These are phyloP conservation scores for Cryptoblepharus egeriae DNA, from an alignment of 2,797 vertebrate species.

Conservation along the genomic window DNA sequence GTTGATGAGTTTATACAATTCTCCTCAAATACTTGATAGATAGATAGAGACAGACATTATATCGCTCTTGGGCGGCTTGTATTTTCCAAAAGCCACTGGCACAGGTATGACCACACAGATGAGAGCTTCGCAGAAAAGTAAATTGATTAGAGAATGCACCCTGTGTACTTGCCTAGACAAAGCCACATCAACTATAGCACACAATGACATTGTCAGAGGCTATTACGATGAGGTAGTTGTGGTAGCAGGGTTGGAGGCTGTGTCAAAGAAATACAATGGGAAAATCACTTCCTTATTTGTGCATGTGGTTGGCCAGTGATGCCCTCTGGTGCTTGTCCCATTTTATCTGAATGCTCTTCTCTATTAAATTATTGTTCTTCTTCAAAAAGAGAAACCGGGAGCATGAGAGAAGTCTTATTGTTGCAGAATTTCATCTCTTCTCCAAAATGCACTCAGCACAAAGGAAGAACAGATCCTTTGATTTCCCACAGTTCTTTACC, in stretches of 20 bases:
- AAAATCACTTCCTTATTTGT: constrained; percentile 25
- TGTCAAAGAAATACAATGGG: constrained; percentile 9
- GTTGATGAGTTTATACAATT: not conserved
- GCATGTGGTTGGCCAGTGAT: not conserved
- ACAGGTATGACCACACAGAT: constrained; percentile 9
- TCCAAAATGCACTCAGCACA: constrained; percentile 25
- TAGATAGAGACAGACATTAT: constrained; percentile 19
- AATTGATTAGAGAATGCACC: not conserved
- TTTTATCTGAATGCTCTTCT: constrained; percentile 11
- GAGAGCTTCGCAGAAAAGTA: constrained; percentile 1
- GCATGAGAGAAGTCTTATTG: constrained; percentile 17
- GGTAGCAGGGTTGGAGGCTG: constrained; percentile 14
- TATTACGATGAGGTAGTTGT: not conserved
- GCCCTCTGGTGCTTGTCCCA: not conserved
- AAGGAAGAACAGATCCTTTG: constrained; percentile 40
- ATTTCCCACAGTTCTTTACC: constrained; percentile 29
- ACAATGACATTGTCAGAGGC: not conserved
- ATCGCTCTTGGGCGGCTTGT: not conserved
- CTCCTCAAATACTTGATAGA: constrained; percentile 1
- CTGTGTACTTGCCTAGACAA: constrained; percentile 1
- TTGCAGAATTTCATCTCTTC: constrained; percentile 20
- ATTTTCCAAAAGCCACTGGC: not conserved
- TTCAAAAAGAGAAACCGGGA: not conserved
- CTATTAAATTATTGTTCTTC: constrained; percentile 8
- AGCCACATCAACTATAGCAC: constrained; percentile 10